These are phyloP conservation scores for Drosophila niveifrons DNA, from an alignment of 2,888 invertebrate genomes.

Conservation along the genomic window DNA sequence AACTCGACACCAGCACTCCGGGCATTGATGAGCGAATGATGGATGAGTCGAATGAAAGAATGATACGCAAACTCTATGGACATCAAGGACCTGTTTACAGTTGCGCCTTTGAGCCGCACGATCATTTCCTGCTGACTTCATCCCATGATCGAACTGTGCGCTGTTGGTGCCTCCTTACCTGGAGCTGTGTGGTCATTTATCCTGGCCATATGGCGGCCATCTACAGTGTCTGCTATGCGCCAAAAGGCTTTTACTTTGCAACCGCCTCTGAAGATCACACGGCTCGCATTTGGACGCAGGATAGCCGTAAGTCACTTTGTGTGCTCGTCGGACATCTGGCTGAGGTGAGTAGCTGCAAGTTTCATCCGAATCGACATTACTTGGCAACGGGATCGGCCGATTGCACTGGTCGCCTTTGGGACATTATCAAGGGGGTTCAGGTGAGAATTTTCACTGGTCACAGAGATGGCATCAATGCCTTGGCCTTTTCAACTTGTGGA, in stretches of 20 bases:
- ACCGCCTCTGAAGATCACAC: constrained; percentile 59
- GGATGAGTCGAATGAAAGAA: constrained; percentile 30
- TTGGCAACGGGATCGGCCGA: constrained; percentile 67
- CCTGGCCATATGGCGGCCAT: constrained; percentile 55
- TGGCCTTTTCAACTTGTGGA: constrained; percentile 61
- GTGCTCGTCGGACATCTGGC: constrained; percentile 59
- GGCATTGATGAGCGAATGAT: constrained; percentile 54
- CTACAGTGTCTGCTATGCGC: constrained; percentile 52
- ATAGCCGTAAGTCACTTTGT: constrained; percentile 33
- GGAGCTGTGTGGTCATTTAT: constrained; percentile 67
- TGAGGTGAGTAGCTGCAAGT: constrained; percentile 48
- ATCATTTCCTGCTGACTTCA: constrained; percentile 53
- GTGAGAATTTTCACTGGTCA: constrained; percentile 64
- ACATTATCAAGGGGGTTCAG: constrained; percentile 48
- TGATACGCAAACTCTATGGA: constrained; percentile 47
- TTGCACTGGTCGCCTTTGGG: constrained; percentile 65
- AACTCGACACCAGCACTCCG: constrained; percentile 37
- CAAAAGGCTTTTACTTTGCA: constrained; percentile 62
- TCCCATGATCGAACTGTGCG: constrained; percentile 61
- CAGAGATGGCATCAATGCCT: constrained; percentile 13
- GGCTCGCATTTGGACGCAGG: constrained; percentile 64
- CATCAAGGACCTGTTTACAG: constrained; percentile 55
- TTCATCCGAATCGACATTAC: constrained; percentile 67
- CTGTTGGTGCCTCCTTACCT: constrained; percentile 63
- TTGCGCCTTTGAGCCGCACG: constrained; percentile 51